Evolutionary conservation across 2,888 invertebrate species (phyloP), one percentile per base, ranked within the genome.

Genomic region (Apamea sordens): DNA sequence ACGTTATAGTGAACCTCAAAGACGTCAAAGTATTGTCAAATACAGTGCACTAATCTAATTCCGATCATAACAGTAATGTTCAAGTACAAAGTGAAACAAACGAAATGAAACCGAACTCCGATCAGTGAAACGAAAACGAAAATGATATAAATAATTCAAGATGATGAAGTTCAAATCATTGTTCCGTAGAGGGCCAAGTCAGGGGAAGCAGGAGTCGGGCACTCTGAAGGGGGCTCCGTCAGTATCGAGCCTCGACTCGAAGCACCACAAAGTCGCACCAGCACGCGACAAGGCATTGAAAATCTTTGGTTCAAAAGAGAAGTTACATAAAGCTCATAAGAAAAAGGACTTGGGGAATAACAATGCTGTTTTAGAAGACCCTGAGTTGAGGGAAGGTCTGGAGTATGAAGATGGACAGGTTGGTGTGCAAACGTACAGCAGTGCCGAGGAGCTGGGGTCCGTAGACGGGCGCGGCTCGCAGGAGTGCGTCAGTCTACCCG

Each of bases 161-260:
- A 98, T 98, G 98, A 98, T 98, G 98, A 98, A 98, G 97, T 98
- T 98, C 97, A 98, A 98, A 98, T 98, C 98, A 93, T 98, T 98
- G 95, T 98, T 98, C 97, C 98, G 98, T 97, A 98, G 98, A 98
- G 98, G 98, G 93, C 98, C 98, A 94, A 97, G 97, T 92, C 97
- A 96, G 91, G 96, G 96, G 90, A 97, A 97, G 92, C 96, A 97
- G 94, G 94, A 97, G 93, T 90, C 94, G 78, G 80, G 80, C 77
- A 94, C 97, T 89, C 91, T 98, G 69, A 97, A 97, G 87, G 97
- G 97, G 86, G 97, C 98, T 61, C 97, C 98, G 13, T 98, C 98
- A 5, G 97, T 97, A 59, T 97, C 97, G 76, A 98, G 98, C 91
- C 95, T 98, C 89, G 98, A 98, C 91, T 97, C 97, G 71, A 97